Evolutionary conservation across 2,888 invertebrate species (phyloP), one percentile per base, ranked within the genome.

Genomic region (Hylaea fasciaria): DNA sequence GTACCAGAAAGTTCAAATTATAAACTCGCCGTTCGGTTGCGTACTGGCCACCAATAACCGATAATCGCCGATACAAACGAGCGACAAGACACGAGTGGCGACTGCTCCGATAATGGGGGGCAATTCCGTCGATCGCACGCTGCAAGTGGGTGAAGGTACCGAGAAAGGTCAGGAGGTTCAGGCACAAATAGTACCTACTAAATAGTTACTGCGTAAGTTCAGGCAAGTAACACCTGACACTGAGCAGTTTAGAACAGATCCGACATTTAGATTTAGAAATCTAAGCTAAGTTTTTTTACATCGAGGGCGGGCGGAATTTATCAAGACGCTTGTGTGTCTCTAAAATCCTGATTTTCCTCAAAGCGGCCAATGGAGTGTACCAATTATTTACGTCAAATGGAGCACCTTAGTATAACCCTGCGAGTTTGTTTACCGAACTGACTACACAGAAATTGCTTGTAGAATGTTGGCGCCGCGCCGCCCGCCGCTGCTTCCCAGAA

Each of bases 381-480:
- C 5, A n/a, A 22, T 22, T 22, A 22, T 32, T 32, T 32, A 32
- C 10, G 7, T 9, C 32, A 32, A 32, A 7, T 32, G 3, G 2
- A 22, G 32, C 32, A 32, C 7, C 32, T 32, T 32, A 32, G 5
- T 9, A 9, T 32, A 32, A 7, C 9, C 9, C 32, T 45, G 17
- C 32, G n/a, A 1, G 58, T 66, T 66, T 80, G 76, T 80, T 79
- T 80, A 78, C 69, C 59, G 14, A 35, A 14, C 39, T 70, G 62
- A 55, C 57, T 57, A 66, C 52, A 54, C 68, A 3, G 22, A 22
- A 22, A 3, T 22, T 22, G 5, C 22, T 22, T 5, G 22, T 22
- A 73, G 72, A 78, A 75, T 73, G 70, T 72, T 75, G 80, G 80
- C 80, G 80, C 80, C 80, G 62, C 80, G 62, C 32, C 10, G 32